Evolutionary conservation across 1,140 invertebrate species (phyloP), one percentile per base, ranked within the genome.

Genomic region (Drosophila paulistorum): DNA sequence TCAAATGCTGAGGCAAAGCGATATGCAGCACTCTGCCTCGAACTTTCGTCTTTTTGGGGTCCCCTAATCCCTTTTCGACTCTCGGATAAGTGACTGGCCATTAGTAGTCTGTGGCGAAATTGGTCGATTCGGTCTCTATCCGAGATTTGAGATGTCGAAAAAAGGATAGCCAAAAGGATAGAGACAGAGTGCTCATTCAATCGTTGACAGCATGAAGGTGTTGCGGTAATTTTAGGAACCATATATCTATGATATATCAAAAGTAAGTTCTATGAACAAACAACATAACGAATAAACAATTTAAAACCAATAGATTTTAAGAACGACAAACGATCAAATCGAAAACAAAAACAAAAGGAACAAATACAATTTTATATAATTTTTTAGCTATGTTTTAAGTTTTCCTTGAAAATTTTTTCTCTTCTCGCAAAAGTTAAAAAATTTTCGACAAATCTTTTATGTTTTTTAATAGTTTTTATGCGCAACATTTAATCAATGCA

Each of bases 181-280:
- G 26, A 37, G 10, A 35, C 26, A 39, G 45, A 37, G 45, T 5
- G 45, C 14, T 61, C 55, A 65, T 59, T 57, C 66, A 60, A 55
- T 45, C 51, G 72, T 55, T 68, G 57, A 67, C 79, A 92, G 92
- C 93, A 94, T 93, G 83, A 90, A 89, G 76, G 76, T 83, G 93
- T 93, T 93, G 93, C 94, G 94, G 95, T 95, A 95, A 95, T 95
- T 95, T 96, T 95, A 95, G 95, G 96, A 96, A 89, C 96, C 96
- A 97, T 97, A 97, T 97, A 97, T 97, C 96, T 97, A 97, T 97
- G 96, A 97, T 97, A 97, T 97, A 97, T 97, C 95, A 95, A 93
- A 93, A 93, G 96, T 97, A 97, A 95, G 96, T 97, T 97, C 96
- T 96, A 96, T 97, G 96, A 97, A 97, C 96, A 94, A 45, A 51